phyloP scores from a whole-genome alignment of 2,113 vertebrate genomes.

The Spea multiplicata region DNA sequence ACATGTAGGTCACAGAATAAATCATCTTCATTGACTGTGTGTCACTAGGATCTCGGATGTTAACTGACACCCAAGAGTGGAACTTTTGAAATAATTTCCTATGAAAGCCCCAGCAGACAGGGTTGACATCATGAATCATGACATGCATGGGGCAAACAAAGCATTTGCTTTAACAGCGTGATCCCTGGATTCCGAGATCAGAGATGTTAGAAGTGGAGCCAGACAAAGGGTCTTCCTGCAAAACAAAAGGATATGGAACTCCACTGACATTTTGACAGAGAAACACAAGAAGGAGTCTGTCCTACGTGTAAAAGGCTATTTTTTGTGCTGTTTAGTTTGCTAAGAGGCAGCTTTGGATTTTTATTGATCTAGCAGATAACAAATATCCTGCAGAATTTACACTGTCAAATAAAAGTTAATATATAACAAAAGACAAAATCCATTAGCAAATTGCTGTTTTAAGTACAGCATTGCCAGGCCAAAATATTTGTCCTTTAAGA shows the following conservation, averaged over 20 bases:
- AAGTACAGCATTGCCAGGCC: background rate
- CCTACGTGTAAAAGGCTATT: background rate
- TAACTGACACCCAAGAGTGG: constrained; percentile 64
- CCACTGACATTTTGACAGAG: constrained; percentile 20
- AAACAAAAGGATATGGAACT: constrained; percentile 44
- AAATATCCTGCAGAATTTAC: constrained; percentile 15
- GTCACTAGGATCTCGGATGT: constrained; percentile 52
- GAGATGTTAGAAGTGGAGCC: constrained; percentile 51
- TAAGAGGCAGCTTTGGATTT: background rate
- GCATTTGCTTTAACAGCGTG: constrained; percentile 53
- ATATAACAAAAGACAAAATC: background rate
- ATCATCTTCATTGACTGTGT: constrained; percentile 58
- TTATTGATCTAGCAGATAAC: constrained; percentile 20
- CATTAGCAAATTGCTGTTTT: background rate
- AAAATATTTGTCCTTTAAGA: background rate
- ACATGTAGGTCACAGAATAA: constrained; percentile 59
- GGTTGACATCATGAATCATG: constrained; percentile 58
- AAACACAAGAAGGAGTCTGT: constrained; percentile 24
- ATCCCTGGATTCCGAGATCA: constrained; percentile 58
- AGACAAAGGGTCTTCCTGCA: constrained; percentile 49
- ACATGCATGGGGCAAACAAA: constrained; percentile 61
- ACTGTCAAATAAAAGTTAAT: constrained; percentile 2
- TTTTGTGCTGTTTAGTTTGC: constrained; percentile 9
- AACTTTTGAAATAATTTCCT: constrained; percentile 66
- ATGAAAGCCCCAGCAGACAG: constrained; percentile 61